Conservation (phyloP, 2,113 vertebrate genomes). For the Forbesichthys papilliferus region DNA sequence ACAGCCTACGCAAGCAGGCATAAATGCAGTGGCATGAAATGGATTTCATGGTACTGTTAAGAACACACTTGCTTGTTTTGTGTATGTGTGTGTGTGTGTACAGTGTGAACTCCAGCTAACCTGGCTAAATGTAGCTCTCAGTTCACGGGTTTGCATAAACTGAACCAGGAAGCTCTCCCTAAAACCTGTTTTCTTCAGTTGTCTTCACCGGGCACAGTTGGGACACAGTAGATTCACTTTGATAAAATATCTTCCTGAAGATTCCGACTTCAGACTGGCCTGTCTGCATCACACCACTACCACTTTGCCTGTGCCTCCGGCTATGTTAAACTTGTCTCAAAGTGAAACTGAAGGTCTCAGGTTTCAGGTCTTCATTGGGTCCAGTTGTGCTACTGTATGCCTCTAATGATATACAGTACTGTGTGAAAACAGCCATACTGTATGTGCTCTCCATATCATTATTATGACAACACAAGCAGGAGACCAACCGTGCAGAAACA, state of each 20-base stretch:
- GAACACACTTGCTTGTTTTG: not conserved
- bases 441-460: too few species aligned
- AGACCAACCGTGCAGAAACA: too few species aligned
- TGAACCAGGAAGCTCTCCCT: constrained; percentile 3
- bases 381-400: constrained; percentile 22
- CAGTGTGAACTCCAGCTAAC: not conserved
- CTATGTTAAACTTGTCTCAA: constrained; percentile 65
- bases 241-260: constrained; percentile 52
- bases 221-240: constrained; percentile 53
- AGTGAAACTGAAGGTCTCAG: constrained; percentile 49
- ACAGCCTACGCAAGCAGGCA: constrained; percentile 23
- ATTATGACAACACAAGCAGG: too few species aligned
- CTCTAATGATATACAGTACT: too few species aligned
- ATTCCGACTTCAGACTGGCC: constrained; percentile 50
- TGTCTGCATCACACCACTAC: constrained; percentile 62
- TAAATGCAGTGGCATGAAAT: constrained; percentile 39
- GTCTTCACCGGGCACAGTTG: constrained; percentile 15
- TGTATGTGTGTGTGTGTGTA: not conserved
- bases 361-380: constrained; percentile 40
- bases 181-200: constrained; percentile 9
- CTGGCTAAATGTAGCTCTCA: constrained; percentile 5
- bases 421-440: too few species aligned
- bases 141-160: not conserved
- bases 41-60: not conserved
- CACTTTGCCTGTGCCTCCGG: constrained; percentile 44